Conservation (phyloP, 2,113 vertebrate species). For the Cryptotis parvus region DNA sequence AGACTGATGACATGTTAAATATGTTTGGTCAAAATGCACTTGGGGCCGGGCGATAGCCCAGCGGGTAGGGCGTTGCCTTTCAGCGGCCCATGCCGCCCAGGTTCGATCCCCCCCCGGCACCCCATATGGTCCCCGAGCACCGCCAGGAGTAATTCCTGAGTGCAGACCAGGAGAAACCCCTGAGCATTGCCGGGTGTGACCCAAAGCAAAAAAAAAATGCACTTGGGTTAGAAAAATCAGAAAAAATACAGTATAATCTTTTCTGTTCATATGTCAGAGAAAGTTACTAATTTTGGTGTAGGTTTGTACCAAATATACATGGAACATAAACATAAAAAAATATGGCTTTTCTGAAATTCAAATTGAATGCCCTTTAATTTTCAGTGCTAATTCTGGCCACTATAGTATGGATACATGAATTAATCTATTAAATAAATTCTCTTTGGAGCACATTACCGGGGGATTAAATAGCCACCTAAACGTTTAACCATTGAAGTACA, state of each 20-base stretch:
- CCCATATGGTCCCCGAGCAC: no score
- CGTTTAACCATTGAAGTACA: not conserved
- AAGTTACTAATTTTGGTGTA: slow-evolving; percentile 15
- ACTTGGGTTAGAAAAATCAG: not conserved
- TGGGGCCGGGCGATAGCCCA: no score
- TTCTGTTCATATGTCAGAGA: slow-evolving; percentile 12
- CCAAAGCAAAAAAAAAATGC: no score
- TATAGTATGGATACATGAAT: not conserved
- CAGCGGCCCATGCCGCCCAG: no score
- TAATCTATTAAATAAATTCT: slow-evolving; percentile 17
- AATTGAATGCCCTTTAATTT: not conserved
- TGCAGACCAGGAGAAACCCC: no score
- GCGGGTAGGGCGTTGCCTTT: no score
- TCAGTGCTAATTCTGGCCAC: slow-evolving; percentile 20
- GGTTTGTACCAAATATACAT: not conserved
- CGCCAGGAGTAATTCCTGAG: no score
- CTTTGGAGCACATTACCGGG: not conserved
- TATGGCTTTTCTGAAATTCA: slow-evolving; percentile 27
- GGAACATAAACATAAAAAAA: not conserved
- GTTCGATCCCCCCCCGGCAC: no score
- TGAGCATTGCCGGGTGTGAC: no score
- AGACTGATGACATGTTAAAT: not conserved
- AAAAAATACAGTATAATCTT: not conserved
- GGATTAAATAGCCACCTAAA: not conserved
- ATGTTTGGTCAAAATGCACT: not conserved